Evolutionary conservation across 2,113 vertebrate genomes (phyloP).

Genomic region (Salvelinus namaycush): DNA sequence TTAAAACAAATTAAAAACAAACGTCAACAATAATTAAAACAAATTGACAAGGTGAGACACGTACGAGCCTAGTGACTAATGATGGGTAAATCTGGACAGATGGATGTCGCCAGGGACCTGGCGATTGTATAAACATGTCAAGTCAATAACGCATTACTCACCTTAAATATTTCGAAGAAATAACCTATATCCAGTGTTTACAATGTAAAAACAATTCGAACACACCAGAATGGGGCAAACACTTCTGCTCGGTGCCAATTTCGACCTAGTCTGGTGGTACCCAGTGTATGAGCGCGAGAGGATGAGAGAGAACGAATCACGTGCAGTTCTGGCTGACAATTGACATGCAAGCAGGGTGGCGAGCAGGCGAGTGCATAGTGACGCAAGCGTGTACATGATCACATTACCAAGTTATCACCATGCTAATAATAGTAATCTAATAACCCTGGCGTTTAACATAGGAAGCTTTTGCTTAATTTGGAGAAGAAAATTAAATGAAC

Average conservation of each 20-base stretch:
- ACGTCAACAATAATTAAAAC: too few species aligned
- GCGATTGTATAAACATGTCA: neutral
- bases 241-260: conserved; percentile 28
- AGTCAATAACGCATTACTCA: conserved; percentile 30
- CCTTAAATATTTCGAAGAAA: conserved; percentile 36
- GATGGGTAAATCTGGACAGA: neutral
- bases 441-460: neutral
- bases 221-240: conserved; percentile 2
- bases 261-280: conserved; percentile 27
- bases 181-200: conserved; percentile 24
- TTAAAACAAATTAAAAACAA: too few species aligned
- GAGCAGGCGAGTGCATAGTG: conserved; percentile 50
- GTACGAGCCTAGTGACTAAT: neutral
- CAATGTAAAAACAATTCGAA: neutral
- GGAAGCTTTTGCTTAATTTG: too few species aligned
- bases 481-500: too few species aligned
- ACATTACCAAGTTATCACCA: conserved; percentile 15
- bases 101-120: neutral
- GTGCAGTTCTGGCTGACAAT: conserved; percentile 44
- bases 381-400: conserved; percentile 52
- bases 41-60: neutral
- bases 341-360: conserved; percentile 47
- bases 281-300: conserved; percentile 40
- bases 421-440: neutral
- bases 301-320: conserved; percentile 46